A percentile compares a stretch with the other conserved stretches of the same genome.
Evolutionary conservation across 2,797 vertebrate genomes (phyloP).

Genomic region (Salmo trutta): DNA sequence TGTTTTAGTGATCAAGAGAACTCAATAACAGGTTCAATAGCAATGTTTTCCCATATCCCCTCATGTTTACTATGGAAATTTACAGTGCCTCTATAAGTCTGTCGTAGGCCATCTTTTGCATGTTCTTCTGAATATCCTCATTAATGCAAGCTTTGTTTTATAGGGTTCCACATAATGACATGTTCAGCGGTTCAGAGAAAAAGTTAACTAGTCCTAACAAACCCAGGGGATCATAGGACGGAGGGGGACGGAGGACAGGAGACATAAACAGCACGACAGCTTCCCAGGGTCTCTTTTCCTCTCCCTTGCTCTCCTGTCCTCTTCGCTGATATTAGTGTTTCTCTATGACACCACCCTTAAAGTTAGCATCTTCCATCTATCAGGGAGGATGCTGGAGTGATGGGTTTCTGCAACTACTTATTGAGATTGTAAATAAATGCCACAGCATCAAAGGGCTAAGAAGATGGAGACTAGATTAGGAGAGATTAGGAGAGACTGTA

Average conservation of each 20-base stretch:
- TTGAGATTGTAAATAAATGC: slow-evolving; percentile 26
- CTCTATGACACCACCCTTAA: slow-evolving; percentile 9
- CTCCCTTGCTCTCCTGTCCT: neutral
- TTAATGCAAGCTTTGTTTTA: slow-evolving; percentile 15
- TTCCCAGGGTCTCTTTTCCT: neutral
- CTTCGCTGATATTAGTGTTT: slow-evolving; percentile 1
- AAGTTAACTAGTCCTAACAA: slow-evolving; percentile 12
- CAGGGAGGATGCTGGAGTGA: slow-evolving; percentile 16
- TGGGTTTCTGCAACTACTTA: neutral
- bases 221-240: slow-evolving; percentile 2
- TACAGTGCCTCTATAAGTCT: slow-evolving; percentile 17
- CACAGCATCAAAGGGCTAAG: neutral
- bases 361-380: slow-evolving; percentile 6
- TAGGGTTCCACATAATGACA: neutral
- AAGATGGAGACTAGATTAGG: slow-evolving; percentile 7
- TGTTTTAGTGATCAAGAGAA: neutral
- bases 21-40: neutral
- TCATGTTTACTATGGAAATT: slow-evolving; percentile 6
- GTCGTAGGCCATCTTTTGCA: neutral
- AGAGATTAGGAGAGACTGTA: neutral
- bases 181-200: neutral
- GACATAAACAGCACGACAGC: slow-evolving; percentile 12
- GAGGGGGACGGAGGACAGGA: neutral
- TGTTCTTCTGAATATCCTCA: neutral
- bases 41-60: neutral